These are phyloP conservation scores for Drosophila niveifrons DNA, from an alignment of 2,888 invertebrate genomes.

Conservation along the genomic window DNA sequence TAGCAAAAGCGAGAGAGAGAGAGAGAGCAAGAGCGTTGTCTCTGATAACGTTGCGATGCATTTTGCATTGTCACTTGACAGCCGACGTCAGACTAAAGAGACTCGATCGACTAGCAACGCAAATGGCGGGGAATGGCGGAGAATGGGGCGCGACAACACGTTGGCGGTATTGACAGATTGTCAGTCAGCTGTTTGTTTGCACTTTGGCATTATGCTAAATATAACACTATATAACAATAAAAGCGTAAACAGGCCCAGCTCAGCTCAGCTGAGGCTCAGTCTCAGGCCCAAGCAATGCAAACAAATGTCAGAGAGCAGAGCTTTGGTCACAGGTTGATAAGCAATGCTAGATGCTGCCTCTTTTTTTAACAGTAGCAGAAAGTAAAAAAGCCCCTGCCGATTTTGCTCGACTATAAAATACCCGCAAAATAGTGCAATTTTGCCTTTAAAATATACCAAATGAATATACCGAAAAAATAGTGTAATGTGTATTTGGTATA, in stretches of 20 bases:
- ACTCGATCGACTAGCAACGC: slow-evolving; percentile 3
- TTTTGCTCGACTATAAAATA: too few species aligned
- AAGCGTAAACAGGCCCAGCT: slow-evolving; percentile 37
- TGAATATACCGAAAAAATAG: too few species aligned
- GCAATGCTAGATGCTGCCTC: slow-evolving; percentile 16
- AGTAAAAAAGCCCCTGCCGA: neutral
- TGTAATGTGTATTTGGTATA: too few species aligned
- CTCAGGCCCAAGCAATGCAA: slow-evolving; percentile 28
- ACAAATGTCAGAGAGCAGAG: slow-evolving; percentile 43
- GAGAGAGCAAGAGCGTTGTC: neutral
- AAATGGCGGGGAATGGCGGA: neutral
- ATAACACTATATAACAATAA: slow-evolving; percentile 49
- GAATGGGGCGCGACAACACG: neutral
- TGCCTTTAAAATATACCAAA: too few species aligned
- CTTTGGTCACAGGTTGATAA: slow-evolving; percentile 50
- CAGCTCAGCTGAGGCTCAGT: neutral
- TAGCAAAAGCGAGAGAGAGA: neutral
- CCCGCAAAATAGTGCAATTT: too few species aligned
- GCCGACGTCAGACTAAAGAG: slow-evolving; percentile 21
- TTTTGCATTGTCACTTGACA: slow-evolving; percentile 51
- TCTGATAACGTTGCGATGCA: slow-evolving; percentile 52
- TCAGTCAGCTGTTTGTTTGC: slow-evolving; percentile 51
- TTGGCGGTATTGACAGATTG: slow-evolving; percentile 38
- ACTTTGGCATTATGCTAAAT: slow-evolving; percentile 67
- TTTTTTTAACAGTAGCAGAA: neutral